Base-by-base conservation (phyloP, 2,113 vertebrate species). In the Bolborhynchus lineola region DNA sequence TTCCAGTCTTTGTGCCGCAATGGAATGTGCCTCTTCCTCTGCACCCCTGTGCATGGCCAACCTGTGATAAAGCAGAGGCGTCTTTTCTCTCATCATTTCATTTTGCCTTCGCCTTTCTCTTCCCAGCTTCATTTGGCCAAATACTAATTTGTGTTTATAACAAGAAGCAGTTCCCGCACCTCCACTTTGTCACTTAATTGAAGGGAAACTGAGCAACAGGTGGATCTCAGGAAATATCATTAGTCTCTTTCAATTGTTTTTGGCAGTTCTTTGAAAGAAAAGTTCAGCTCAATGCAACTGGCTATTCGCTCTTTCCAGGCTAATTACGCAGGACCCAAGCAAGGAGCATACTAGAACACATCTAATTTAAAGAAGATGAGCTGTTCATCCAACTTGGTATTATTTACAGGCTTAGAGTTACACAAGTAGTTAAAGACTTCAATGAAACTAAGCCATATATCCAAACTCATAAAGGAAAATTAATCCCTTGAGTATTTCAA, bases 121-220 rank as follows among this genome's bases (percentile, higher is more conserved):
- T 82, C 63, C 52, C 84, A 93, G 81, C 83, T 91, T 82, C 63
- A 87, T 94, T 95, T 94, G 81, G 71, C 86, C 1, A 0, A 82
- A 93, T 82, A 76, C 69, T 96, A 92, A 94, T 86, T 75, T 65
- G n/a, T 97, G 96, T 96, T 94, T 94, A 97, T 96, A 94, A 94
- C 83, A 93, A 95, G 88, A 84, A 91, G 41, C 2, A 3, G 88
- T 91, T 95, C 91, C 90, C 0, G 47, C 86, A 95, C 80, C 81
- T 96, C 96, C 93, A 80, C 74, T 96, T 94, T 92, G 72, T 93
- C 10, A 0, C 88, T 89, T 97, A 96, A 96, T 93, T 96, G 95
- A 96, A 94, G 93, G 92, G 96, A 95, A 96, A 92, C 88, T 87
- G 80, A 93, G 90, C 80, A 96, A 96, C 93, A 96, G 93, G 96